Evolutionary conservation across 2,797 vertebrate species (phyloP).

Genomic region (Miichthys miiuy): DNA sequence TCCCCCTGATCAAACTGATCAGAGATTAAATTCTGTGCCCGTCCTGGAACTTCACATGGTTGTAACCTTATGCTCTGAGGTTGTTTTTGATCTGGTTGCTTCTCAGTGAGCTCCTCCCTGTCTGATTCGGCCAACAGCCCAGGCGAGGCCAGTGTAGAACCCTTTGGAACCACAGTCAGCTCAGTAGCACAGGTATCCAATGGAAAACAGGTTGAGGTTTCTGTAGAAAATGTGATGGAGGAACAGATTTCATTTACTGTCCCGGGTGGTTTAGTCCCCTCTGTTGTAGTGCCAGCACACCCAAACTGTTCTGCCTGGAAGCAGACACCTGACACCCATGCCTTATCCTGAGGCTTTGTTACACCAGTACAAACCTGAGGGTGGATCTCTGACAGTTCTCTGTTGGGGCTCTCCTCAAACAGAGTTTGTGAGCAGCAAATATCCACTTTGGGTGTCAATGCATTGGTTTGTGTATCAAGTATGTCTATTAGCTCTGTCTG

Average conservation of each 20-base stretch:
- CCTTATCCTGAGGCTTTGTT: slow-evolving; percentile 38
- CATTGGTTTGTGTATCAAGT: background rate
- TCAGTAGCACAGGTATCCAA: slow-evolving; percentile 18
- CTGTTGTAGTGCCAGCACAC: slow-evolving; percentile 33
- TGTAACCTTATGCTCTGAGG: slow-evolving; percentile 14
- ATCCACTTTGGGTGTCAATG: slow-evolving; percentile 13
- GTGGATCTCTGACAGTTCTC: slow-evolving; percentile 32
- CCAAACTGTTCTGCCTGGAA: slow-evolving; percentile 26
- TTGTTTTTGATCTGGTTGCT: slow-evolving; percentile 15
- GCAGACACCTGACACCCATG: slow-evolving; percentile 33
- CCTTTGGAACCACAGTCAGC: slow-evolving; percentile 11
- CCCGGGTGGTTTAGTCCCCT: slow-evolving; percentile 35
- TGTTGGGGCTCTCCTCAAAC: slow-evolving; percentile 21
- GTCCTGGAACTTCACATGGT: slow-evolving; percentile 7
- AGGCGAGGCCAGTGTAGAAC: slow-evolving; percentile 9
- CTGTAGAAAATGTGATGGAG: slow-evolving; percentile 55
- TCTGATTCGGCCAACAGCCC: slow-evolving; percentile 19
- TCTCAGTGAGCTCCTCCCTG: slow-evolving; percentile 18
- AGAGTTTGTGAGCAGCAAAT: slow-evolving; percentile 20
- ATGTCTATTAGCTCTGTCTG: slow-evolving; percentile 20
- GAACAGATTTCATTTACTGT: slow-evolving; percentile 62
- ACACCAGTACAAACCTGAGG: slow-evolving; percentile 31
- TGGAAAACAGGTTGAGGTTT: slow-evolving; percentile 44
- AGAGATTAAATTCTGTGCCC: slow-evolving; percentile 28
- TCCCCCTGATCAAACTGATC: slow-evolving; percentile 19